Evolutionary conservation across 92 coral and sea anemone species (phyloP).

Genomic region (Phymanthus crucifer): DNA sequence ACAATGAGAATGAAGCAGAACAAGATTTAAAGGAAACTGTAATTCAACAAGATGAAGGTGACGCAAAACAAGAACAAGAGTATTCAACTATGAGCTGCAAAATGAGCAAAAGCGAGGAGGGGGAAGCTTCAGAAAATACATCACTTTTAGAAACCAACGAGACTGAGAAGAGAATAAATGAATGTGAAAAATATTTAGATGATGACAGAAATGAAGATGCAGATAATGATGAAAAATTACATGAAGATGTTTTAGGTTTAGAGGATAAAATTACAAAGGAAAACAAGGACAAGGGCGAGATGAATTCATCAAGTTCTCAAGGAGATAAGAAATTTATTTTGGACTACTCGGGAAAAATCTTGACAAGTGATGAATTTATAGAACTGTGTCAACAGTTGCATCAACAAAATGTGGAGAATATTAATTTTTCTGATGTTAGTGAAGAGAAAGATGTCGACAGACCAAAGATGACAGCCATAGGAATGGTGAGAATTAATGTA

Average conservation of each 20-base stretch:
- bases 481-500: too few relatives aligned
- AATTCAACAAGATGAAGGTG: too few relatives aligned
- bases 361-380: conserved; percentile 81
- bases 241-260: neutral
- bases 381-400: conserved; percentile 61
- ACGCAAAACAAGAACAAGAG: neutral
- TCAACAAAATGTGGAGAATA: conserved; percentile 8
- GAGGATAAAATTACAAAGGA: neutral
- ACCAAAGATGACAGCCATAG: too few relatives aligned
- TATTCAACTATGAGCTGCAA: neutral
- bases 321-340: neutral
- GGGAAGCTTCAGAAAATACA: neutral
- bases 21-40: too few relatives aligned
- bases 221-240: too few relatives aligned
- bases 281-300: neutral
- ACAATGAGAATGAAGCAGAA: too few relatives aligned
- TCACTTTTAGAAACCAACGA: neutral
- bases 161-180: neutral
- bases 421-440: conserved; percentile 9
- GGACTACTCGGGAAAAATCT: conserved; percentile 34
- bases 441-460: too few relatives aligned
- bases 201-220: conserved; percentile 4
- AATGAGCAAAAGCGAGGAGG: neutral
- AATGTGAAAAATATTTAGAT: neutral
- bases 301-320: neutral